phyloP scores from a whole-genome alignment of 1,140 invertebrate species.

The Drosophila nikananu region DNA sequence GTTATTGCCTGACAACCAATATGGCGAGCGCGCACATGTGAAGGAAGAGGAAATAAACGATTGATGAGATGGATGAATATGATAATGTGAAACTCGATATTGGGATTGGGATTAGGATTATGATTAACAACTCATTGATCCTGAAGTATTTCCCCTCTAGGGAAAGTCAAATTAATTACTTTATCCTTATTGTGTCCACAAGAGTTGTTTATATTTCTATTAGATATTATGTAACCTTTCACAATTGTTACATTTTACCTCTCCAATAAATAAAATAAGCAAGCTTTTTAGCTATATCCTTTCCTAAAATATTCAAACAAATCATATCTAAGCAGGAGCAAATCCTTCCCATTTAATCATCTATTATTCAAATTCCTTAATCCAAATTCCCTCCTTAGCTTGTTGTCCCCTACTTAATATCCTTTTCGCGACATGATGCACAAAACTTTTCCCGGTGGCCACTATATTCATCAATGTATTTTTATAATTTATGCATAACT shows the following conservation, averaged over 20 bases:
- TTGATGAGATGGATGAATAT: conserved; percentile 11
- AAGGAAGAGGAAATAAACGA: conserved; percentile 9
- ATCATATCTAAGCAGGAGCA: background rate
- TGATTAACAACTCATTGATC: background rate
- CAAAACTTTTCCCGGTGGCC: background rate
- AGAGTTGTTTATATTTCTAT: background rate
- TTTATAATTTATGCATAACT: conserved; percentile 36
- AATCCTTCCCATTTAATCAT: background rate
- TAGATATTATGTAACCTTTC: no score
- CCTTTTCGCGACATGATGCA: background rate
- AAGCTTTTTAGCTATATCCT: background rate
- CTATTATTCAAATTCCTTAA: conserved; percentile 1
- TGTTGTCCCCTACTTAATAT: background rate
- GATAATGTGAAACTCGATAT: background rate
- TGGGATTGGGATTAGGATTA: no score
- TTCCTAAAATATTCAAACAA: no score
- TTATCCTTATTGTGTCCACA: background rate
- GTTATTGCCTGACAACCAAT: conserved; percentile 51
- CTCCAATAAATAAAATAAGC: no score
- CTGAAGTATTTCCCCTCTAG: background rate
- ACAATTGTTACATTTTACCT: no score
- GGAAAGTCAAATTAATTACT: background rate
- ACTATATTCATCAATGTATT: conserved; percentile 29
- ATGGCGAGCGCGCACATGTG: conserved; percentile 14
- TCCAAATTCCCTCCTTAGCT: background rate